Evolutionary conservation across 2,888 invertebrate species (phyloP).

Genomic region (Rhodophaea formosa): DNA sequence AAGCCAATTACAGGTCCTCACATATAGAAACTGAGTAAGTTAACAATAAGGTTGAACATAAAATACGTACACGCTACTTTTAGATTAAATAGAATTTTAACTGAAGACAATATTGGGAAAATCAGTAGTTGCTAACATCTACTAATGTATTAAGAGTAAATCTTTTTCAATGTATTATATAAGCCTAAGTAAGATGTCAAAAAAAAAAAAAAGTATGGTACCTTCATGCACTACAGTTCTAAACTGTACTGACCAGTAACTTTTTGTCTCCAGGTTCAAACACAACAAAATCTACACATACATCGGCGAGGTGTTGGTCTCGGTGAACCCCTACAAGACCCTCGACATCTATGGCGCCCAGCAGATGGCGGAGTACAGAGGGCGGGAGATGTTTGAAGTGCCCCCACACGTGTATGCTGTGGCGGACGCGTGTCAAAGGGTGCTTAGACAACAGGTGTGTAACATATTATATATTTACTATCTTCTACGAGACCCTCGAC

Average conservation of each 20-base stretch:
- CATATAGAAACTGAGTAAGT: too few species aligned
- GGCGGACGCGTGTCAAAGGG: slow-evolving; percentile 97
- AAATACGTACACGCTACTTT: too few species aligned
- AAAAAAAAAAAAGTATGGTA: too few species aligned
- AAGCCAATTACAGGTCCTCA: too few species aligned
- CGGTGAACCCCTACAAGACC: slow-evolving; percentile 97
- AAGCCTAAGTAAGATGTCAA: too few species aligned
- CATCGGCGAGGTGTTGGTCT: slow-evolving; percentile 98
- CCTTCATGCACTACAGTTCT: too few species aligned
- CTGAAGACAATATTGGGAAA: too few species aligned
- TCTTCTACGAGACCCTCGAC: slow-evolving; percentile 95
- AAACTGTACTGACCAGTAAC: neutral
- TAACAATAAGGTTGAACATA: too few species aligned
- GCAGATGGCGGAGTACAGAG: slow-evolving; percentile 92
- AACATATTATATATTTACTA: neutral
- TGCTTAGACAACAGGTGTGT: slow-evolving; percentile 89
- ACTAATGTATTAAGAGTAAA: too few species aligned
- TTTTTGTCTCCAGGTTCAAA: slow-evolving; percentile 87
- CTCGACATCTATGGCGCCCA: slow-evolving; percentile 95
- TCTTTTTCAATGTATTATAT: too few species aligned
- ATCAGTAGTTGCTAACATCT: too few species aligned
- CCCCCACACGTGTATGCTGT: slow-evolving; percentile 99
- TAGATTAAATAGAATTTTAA: too few species aligned
- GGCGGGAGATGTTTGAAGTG: slow-evolving; percentile 97
- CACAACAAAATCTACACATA: slow-evolving; percentile 97